These are phyloP conservation scores for Thamnophis elegans DNA, from an alignment of 2,797 vertebrate species.

Conservation along the genomic window DNA sequence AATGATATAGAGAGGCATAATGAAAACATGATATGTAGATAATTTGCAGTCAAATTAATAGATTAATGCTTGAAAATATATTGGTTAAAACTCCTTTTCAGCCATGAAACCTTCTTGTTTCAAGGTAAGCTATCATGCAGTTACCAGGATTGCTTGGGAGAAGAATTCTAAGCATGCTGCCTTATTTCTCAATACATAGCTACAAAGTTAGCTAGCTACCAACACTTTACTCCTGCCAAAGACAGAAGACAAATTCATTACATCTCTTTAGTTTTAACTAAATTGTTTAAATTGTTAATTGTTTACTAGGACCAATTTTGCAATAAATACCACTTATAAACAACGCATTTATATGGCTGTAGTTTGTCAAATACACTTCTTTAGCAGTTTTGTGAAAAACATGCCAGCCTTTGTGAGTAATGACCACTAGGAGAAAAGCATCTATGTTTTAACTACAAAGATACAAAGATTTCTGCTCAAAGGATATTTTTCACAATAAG, in stretches of 20 bases:
- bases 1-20: background rate
- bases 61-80: background rate
- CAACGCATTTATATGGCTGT: background rate
- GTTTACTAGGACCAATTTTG: background rate
- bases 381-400: background rate
- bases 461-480: conserved; percentile 15
- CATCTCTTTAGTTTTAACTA: background rate
- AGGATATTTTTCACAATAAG: conserved; percentile 19
- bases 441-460: conserved; percentile 7
- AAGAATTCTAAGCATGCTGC: background rate
- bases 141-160: background rate
- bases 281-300: no score
- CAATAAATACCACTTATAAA: conserved; percentile 21
- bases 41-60: background rate
- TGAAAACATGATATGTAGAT: background rate
- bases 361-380: background rate
- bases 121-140: background rate
- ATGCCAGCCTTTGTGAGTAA: background rate
- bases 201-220: background rate
- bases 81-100: background rate
- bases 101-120: background rate
- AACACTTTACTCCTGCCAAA: background rate
- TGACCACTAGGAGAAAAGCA: background rate
- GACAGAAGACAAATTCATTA: background rate
- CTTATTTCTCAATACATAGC: background rate